Conservation (phyloP, 2,113 vertebrate genomes). For the Elgaria multicarinata region DNA sequence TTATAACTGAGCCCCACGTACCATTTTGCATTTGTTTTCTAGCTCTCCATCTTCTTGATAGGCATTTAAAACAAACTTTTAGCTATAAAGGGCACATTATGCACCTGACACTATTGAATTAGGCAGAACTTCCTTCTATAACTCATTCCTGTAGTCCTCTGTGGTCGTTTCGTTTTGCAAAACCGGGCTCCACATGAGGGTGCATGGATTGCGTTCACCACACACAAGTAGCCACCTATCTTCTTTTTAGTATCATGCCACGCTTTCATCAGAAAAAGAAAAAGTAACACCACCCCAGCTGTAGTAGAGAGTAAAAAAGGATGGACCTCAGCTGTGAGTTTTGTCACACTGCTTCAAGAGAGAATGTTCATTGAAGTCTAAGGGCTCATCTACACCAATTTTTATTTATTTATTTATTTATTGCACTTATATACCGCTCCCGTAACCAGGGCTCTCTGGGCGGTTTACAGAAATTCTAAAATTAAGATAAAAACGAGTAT, state of each 20-base stretch:
- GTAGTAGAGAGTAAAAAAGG: not conserved
- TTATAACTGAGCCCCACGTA: slow-evolving; percentile 70
- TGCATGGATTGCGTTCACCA: slow-evolving; percentile 8
- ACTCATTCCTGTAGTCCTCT: slow-evolving; percentile 55
- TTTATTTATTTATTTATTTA: no score
- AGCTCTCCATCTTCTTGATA: slow-evolving; percentile 72
- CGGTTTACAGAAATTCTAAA: no score
- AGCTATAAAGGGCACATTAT: slow-evolving; percentile 71
- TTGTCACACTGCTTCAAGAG: not conserved
- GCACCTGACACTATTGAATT: slow-evolving; percentile 63
- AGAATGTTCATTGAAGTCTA: not conserved
- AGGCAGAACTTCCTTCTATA: slow-evolving; percentile 60
- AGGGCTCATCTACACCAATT: no score
- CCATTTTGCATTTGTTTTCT: slow-evolving; percentile 67
- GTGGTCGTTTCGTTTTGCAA: slow-evolving; percentile 54
- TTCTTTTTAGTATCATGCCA: slow-evolving; percentile 13
- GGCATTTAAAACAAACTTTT: slow-evolving; percentile 74
- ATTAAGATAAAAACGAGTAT: no score
- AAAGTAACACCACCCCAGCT: not conserved
- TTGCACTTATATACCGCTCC: no score
- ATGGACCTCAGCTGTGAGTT: not conserved
- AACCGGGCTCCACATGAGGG: not conserved
- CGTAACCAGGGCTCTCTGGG: no score
- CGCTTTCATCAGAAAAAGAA: not conserved
- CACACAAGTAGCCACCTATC: fast-evolving